Base-by-base conservation (phyloP, 2,888 invertebrate genomes). In the Craniophora ligustri region DNA sequence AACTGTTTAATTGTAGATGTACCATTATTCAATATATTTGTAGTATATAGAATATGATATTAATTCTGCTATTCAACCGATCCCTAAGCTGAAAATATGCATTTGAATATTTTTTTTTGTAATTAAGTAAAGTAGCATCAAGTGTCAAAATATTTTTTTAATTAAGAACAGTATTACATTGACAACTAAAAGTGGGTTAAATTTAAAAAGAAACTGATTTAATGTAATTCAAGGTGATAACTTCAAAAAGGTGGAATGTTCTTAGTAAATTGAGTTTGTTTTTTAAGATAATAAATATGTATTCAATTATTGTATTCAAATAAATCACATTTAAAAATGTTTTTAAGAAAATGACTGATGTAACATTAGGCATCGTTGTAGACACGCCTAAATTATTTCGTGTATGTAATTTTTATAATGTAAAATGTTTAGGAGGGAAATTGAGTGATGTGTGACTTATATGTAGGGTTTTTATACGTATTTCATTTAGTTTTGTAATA, bases 321-420 rank as follows among this genome's bases (percentile, higher is more conserved):
- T 61, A 67, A 64, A 64, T 67, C 63, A 64, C 67, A 64, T 64
- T 64, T 67, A 65, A 64, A 56, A 72, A 67, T 73, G 65, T 84
- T 88, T n/a, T 87, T 88, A 89, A 87, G 87, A 84, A 83, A 89
- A 87, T 86, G 91, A 91, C 91, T 91, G 91, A 91, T 84, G 82
- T 89, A 87, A 82, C 78, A 79, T 82, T 88, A 87, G 88, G 88
- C 88, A 74, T 78, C 81, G 79, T 85, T 85, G 80, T 87, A 84
- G 83, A 83, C 84, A 85, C 79, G 87, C 86, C 87, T 86, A 83
- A 82, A 84, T 81, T 85, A 81, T 82, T 84, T 82, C 82, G 83
- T 81, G 79, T 84, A 81, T 79, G 82, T 87, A 86, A 85, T 79
- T 83, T 82, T 84, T 83, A 78, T 82, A n/a, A 81, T 81, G 78